phyloP scores from a whole-genome alignment of 2,888 invertebrate species.

The Amphipoea oculea region DNA sequence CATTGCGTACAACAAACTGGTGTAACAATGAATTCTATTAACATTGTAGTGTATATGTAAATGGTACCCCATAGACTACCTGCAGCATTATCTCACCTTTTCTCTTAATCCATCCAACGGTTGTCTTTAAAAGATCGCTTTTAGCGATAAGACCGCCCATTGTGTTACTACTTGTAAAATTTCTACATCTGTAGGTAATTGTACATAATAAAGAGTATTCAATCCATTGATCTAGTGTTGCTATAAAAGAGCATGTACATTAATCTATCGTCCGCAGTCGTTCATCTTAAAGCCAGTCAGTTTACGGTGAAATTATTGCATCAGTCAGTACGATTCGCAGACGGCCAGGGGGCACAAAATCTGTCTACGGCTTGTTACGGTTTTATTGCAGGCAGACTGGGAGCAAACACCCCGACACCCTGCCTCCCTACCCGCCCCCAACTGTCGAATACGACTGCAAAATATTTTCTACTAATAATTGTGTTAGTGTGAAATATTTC shows the following conservation, averaged over 20 bases:
- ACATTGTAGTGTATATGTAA: neutral
- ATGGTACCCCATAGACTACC: too few species aligned
- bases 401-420: constrained; percentile 67
- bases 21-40: constrained; percentile 7
- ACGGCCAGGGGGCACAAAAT: constrained; percentile 68
- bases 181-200: neutral
- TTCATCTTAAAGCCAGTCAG: constrained; percentile 54
- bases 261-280: constrained; percentile 46
- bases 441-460: constrained; percentile 64
- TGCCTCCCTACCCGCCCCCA: constrained; percentile 25
- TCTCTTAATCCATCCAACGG: neutral
- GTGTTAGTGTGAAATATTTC: constrained; percentile 38
- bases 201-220: neutral
- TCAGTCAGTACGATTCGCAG: constrained; percentile 67
- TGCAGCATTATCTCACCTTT: neutral
- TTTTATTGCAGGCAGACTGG: constrained; percentile 73
- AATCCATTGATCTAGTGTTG: neutral
- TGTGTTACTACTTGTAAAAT: neutral
- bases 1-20: neutral
- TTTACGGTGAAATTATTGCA: constrained; percentile 71
- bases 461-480: constrained; percentile 66
- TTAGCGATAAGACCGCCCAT: neutral
- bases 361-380: constrained; percentile 73
- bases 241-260: neutral
- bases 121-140: neutral